Conservation (phyloP, 2,888 invertebrate genomes). For the Koerneria pararmatus region DNA sequence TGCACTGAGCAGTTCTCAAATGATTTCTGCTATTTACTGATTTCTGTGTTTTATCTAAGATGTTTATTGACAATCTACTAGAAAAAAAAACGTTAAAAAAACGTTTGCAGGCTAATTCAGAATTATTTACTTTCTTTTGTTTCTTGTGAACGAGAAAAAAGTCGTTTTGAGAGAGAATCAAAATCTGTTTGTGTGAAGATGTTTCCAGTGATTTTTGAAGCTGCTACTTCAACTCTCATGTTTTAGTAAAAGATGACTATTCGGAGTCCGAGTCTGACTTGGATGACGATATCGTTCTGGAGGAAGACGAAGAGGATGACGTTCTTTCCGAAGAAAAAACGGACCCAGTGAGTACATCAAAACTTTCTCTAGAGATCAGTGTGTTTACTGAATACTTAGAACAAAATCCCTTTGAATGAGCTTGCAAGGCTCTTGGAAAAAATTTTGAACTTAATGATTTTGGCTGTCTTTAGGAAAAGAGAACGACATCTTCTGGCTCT, state of each 20-base stretch:
- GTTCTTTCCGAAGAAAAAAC: constrained; percentile 37
- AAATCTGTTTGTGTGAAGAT: too few relatives aligned
- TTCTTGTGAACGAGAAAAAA: too few relatives aligned
- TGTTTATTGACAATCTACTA: too few relatives aligned
- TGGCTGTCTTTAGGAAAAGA: constrained; percentile 37
- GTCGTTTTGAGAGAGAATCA: too few relatives aligned
- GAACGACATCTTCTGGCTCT: constrained; percentile 48
- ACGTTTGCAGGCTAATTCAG: too few relatives aligned
- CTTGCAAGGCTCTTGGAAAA: neutral
- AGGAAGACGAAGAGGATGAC: constrained; percentile 58
- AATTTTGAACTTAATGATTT: neutral
- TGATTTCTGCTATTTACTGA: too few relatives aligned
- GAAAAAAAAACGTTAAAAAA: too few relatives aligned
- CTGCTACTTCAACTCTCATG: neutral
- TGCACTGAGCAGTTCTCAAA: too few relatives aligned
- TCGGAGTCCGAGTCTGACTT: constrained; percentile 54
- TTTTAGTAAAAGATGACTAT: constrained; percentile 53
- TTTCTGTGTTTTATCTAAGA: too few relatives aligned
- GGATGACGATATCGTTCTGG: constrained; percentile 52
- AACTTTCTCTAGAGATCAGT: neutral
- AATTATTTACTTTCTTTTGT: too few relatives aligned
- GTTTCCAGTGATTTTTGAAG: too few relatives aligned
- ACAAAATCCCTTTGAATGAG: neutral
- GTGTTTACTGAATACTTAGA: too few relatives aligned
- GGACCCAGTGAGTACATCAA: constrained; percentile 32